phyloP scores from a whole-genome alignment of 1,140 invertebrate genomes.

The Camponotus vicinus region DNA sequence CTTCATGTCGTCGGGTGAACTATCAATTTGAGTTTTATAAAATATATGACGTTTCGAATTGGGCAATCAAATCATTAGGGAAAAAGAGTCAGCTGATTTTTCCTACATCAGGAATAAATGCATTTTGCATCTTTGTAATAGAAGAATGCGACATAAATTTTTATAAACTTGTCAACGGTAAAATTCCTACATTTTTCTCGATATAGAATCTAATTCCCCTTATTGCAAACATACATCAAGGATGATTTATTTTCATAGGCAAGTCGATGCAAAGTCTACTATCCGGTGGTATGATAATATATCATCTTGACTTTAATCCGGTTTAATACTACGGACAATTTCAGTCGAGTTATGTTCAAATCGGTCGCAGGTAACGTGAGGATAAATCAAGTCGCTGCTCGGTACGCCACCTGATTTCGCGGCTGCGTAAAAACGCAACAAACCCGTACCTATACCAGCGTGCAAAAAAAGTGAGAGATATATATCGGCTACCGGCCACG shows the following conservation, averaged over 20 bases:
- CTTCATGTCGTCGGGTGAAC: not conserved
- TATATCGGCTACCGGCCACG: not conserved
- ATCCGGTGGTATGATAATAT: not conserved
- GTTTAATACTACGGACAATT: not conserved
- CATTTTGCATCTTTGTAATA: not conserved
- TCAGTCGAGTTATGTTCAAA: not conserved
- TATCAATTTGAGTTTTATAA: not conserved
- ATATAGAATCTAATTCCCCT: not conserved
- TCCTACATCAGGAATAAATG: not conserved
- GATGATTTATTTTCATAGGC: slow-evolving; percentile 1
- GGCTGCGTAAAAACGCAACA: not conserved
- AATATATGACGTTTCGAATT: not conserved
- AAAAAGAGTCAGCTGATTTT: not conserved
- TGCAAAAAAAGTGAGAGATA: slow-evolving; percentile 31
- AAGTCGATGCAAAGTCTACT: not conserved
- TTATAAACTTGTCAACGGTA: not conserved
- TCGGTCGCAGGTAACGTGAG: slow-evolving; percentile 21
- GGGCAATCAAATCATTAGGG: not conserved
- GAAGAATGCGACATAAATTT: too few species aligned
- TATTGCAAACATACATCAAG: not conserved
- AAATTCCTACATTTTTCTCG: not conserved
- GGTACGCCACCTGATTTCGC: slow-evolving; percentile 18
- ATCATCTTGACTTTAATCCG: slow-evolving; percentile 10
- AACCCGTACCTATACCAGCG: not conserved
- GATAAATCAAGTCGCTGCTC: slow-evolving; percentile 5